Conservation (phyloP, 2,888 invertebrate species). For the Tetragnatha montana region DNA sequence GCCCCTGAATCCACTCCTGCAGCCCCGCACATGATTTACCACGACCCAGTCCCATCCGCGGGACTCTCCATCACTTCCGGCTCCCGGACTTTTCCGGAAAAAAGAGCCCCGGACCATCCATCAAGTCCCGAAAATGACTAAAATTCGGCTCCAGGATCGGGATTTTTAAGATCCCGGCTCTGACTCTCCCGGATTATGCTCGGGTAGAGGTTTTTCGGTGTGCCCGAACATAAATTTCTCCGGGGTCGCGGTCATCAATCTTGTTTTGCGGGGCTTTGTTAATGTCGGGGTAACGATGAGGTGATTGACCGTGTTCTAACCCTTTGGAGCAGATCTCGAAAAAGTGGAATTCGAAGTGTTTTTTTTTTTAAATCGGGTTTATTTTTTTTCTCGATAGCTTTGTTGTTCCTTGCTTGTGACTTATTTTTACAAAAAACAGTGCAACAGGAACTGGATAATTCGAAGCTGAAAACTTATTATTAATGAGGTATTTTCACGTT, state of each 20-base stretch:
- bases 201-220: not conserved
- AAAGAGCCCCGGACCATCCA: constrained; percentile 39
- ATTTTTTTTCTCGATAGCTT: not conserved
- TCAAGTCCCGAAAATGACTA: constrained; percentile 36
- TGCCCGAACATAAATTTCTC: not conserved
- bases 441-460: too few relatives aligned
- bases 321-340: too few relatives aligned
- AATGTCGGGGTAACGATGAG: too few relatives aligned
- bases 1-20: too few relatives aligned
- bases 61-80: constrained; percentile 26
- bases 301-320: too few relatives aligned
- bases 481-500: too few relatives aligned
- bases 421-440: too few relatives aligned
- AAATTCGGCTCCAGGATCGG: constrained; percentile 8
- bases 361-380: too few relatives aligned
- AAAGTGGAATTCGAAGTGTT: too few relatives aligned
- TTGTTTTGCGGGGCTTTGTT: not conserved
- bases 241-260: not conserved
- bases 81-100: constrained; percentile 13
- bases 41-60: too few relatives aligned
- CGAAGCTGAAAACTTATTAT: too few relatives aligned
- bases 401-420: not conserved
- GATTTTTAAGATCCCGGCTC: not conserved
- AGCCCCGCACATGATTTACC: too few relatives aligned
- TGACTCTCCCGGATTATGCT: not conserved